Evolutionary conservation across 1,140 invertebrate species (phyloP), one percentile per base, ranked within the genome.

Genomic region (Maconellicoccus hirsutus): DNA sequence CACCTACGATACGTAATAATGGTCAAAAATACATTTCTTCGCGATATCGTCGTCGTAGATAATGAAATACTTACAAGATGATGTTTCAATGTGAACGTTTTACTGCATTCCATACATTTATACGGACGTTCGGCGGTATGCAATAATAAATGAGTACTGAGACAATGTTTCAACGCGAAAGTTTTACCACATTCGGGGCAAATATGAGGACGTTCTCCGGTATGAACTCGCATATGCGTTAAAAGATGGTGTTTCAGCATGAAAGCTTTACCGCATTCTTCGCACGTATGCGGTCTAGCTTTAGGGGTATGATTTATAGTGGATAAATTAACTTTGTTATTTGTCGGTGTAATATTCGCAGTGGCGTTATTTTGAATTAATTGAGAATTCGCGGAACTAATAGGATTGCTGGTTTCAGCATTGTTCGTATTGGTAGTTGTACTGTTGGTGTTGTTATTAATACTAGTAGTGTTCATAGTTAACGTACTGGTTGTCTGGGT

Each of bases 101-200:
- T 92, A 79, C 90, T 92, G 81, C 91, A 93, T 79, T 91, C 87
- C 71, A 86, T 83, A 79, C 90, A 93, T 75, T 89, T 85, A 79
- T 89, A 92, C 7, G 90, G 90, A 73, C 89, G 82, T 70, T 91
- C 88, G 2, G 89, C 87, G 29, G 88, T 91, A 78, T 93, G 91
- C 42, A 91, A 80, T 72, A 90, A 77, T 38, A 90, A 79, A 80
- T 93, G 90, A 12, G 89, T 92, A 59, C 74, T 90, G 69, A 92
- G 82, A 79, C 89, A 91, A 77, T 91, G 89, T 79, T 91, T 91
- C 76, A 90, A 84, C 25, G 90, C 90, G 79, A 93, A 93, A 72
- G 87, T 89, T 77, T 93, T 93, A 59, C 89, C 90, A 79, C 92
- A 93, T 76, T 92, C 88, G 29, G 86, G 84, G 79, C 91, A 93